These are phyloP conservation scores for Iguana delicatissima DNA, from an alignment of 2,797 vertebrate species.

Conservation along the genomic window DNA sequence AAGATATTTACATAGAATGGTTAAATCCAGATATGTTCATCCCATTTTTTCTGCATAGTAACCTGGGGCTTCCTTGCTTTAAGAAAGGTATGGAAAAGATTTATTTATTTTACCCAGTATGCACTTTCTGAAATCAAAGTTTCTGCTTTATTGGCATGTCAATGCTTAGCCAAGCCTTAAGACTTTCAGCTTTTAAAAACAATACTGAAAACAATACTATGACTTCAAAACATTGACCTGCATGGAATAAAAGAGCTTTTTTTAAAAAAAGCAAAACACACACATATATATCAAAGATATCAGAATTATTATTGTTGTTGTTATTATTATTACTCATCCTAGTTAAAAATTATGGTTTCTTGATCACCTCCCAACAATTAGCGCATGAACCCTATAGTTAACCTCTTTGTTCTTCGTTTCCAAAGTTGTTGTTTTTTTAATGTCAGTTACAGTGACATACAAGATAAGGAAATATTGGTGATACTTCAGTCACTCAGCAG, in stretches of 20 bases:
- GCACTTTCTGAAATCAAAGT: constrained; percentile 28
- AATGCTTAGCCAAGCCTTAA: constrained; percentile 31
- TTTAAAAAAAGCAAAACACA: background rate
- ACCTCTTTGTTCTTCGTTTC: background rate
- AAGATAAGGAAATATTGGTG: background rate
- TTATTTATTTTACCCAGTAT: constrained; percentile 28
- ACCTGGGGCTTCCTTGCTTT: background rate
- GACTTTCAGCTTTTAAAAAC: constrained; percentile 51
- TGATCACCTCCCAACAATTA: background rate
- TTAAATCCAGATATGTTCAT: background rate
- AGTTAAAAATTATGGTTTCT: background rate
- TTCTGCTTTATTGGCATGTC: constrained; percentile 29
- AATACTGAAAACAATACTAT: constrained; percentile 65
- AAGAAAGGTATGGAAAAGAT: constrained; percentile 12
- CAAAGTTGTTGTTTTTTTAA: background rate
- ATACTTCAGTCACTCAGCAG: background rate
- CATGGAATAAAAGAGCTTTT: background rate
- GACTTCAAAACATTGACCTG: constrained; percentile 1
- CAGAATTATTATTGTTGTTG: background rate
- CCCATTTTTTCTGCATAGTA: background rate
- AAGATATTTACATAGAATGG: background rate
- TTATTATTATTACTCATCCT: background rate
- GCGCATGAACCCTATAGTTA: background rate
- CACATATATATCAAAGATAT: background rate
- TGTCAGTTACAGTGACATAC: background rate